phyloP scores from a whole-genome alignment of 2,113 vertebrate species.

The Apeltes quadracus region DNA sequence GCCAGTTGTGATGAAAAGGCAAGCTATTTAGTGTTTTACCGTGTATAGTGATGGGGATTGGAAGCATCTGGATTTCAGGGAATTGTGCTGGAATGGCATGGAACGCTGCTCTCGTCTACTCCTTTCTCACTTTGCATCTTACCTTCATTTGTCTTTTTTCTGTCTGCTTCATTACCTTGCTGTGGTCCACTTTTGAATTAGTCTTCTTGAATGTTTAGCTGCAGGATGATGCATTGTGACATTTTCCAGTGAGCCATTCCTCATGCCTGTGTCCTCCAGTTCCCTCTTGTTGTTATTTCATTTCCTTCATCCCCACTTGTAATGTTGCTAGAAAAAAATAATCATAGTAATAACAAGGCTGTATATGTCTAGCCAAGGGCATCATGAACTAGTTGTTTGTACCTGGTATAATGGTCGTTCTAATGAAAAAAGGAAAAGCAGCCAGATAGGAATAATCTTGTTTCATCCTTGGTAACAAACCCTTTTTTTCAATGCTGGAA shows the following conservation, averaged over 20 bases:
- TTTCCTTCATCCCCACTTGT: conserved; percentile 51
- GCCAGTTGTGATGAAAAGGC: conserved; percentile 1
- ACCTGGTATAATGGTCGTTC: conserved; percentile 51
- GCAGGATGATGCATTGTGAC: conserved; percentile 66
- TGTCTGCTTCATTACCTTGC: conserved; percentile 42
- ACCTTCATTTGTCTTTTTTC: conserved; percentile 43
- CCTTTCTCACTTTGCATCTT: conserved; percentile 26
- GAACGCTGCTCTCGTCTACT: conserved; percentile 19
- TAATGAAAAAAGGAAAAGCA: conserved; percentile 51
- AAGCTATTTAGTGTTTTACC: not conserved
- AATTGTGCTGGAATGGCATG: conserved; percentile 17
- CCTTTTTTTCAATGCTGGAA: conserved; percentile 12
- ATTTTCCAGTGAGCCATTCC: conserved; percentile 64
- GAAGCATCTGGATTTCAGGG: conserved; percentile 15
- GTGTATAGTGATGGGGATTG: conserved; percentile 10
- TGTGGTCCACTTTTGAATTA: conserved; percentile 56
- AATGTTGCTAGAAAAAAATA: conserved; percentile 55
- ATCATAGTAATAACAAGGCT: conserved; percentile 61
- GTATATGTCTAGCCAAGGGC: conserved; percentile 64
- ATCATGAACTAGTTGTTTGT: conserved; percentile 55
- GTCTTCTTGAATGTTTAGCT: conserved; percentile 56
- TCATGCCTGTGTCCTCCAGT: conserved; percentile 36
- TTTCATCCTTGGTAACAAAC: conserved; percentile 35
- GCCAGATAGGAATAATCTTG: conserved; percentile 24
- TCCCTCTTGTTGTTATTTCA: conserved; percentile 51